Base-by-base conservation (phyloP, 30 jellyfish, hydroid and myxozoan species). In the Aurelia sp. region DNA sequence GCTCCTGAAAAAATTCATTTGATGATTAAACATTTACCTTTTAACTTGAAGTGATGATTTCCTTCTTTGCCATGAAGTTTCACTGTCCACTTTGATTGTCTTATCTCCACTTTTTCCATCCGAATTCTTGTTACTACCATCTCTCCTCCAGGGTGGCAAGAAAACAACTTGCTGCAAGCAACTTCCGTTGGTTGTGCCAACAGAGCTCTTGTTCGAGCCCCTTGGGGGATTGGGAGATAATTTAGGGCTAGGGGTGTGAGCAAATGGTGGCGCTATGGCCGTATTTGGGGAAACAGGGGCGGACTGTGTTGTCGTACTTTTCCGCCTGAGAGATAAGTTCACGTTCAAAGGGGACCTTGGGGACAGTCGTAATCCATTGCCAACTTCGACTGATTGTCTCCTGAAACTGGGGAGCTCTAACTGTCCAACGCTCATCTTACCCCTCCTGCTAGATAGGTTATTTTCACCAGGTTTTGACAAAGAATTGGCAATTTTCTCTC, bases 61-160 rank as follows among this genome's bases (percentile, higher is more conserved):
- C 10, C 55, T 44, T 44, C 55, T 44, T 71, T 37, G 22, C 23
- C 37, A 71, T 21, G 62, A 4, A 10, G 33, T 59, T 19, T 8
- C 31, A 74, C 16, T 21, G 4, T 75, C 63, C 9, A 13, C 13
- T 30, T 70, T 40, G 4, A 59, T 31, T 13, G 21, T 44, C 10
- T 44, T 16, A 44, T 44, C 55, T 44, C 55, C 55, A 44, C 0
- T 44, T 3, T 44, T 44, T 44, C 55, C 55, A 7, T 44, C 55
- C 16, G 55, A 44, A 44, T 0, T 44, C 55, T 9, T 44, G 55
- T 44, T 7, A 13, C 55, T 7, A 3, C 55, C 55, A 52, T 19
- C 71, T 30, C 84, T 70, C 61, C 84, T 64, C 91, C 91, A 81
- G 27, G 91, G 91, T 66, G 91, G 84, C 58, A 79, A 17, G 51